A percentile compares a stretch with the other conserved stretches of the same genome.
Conservation (phyloP, 2,113 vertebrate genomes). For the Lucifuga dentata region DNA sequence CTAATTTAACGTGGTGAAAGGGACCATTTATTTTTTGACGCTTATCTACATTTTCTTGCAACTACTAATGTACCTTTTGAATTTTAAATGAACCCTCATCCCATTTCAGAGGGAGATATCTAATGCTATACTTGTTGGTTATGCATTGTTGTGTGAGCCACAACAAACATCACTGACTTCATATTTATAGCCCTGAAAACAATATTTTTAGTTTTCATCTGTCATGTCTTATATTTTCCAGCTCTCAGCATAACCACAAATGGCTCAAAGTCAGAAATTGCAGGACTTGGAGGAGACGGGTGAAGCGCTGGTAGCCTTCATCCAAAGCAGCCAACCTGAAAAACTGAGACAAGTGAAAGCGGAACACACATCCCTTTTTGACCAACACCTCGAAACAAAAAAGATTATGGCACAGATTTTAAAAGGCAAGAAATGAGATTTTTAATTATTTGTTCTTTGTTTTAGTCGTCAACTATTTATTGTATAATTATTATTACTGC, state of each 20-base stretch:
- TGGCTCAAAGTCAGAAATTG: slow-evolving; percentile 64
- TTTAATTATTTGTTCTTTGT: neutral
- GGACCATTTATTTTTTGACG: no score
- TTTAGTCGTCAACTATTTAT: no score
- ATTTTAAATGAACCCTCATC: no score
- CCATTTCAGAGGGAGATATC: no score
- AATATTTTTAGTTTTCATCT: neutral
- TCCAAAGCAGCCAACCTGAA: slow-evolving; percentile 74
- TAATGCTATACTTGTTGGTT: no score
- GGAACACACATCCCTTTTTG: slow-evolving; percentile 59
- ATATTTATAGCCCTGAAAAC: no score
- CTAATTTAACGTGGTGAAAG: no score
- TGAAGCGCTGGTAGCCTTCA: slow-evolving; percentile 56
- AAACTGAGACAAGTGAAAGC: slow-evolving; percentile 49
- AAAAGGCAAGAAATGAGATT: slow-evolving; percentile 56
- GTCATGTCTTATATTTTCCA: neutral
- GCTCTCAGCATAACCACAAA: slow-evolving; percentile 11
- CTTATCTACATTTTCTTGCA: no score
- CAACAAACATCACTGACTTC: no score
- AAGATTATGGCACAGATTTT: slow-evolving; percentile 71
- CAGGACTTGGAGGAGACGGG: slow-evolving; percentile 75
- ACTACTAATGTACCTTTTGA: no score
- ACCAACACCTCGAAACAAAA: slow-evolving; percentile 58
- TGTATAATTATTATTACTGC: no score
- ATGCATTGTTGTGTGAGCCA: no score